These are phyloP conservation scores for Clarias gariepinus DNA, from an alignment of 2,113 vertebrate genomes.

Conservation along the genomic window DNA sequence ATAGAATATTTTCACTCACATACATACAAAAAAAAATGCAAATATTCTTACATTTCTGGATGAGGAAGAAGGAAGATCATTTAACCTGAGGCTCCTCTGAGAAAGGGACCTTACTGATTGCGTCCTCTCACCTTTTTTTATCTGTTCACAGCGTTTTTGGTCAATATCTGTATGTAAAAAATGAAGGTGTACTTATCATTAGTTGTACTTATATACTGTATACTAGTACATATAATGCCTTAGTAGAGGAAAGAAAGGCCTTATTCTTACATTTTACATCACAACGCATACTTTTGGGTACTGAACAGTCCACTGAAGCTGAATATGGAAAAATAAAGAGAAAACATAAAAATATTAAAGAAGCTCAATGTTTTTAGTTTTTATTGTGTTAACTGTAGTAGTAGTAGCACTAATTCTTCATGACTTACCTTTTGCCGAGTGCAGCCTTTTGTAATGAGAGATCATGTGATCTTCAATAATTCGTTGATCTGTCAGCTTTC, in stretches of 20 bases:
- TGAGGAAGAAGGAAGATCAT: conserved; percentile 60
- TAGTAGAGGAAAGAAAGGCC: not conserved
- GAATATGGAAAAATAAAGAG: conserved; percentile 57
- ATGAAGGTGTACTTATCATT: not conserved
- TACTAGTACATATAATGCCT: not conserved
- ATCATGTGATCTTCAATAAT: conserved; percentile 89
- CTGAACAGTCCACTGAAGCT: conserved; percentile 87
- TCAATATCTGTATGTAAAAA: conserved; percentile 78
- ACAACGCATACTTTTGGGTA: conserved; percentile 80
- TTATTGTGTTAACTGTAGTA: not conserved
- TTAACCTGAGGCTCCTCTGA: conserved; percentile 64
- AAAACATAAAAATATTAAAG: not conserved
- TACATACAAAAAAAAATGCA: not conserved
- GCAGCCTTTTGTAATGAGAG: conserved; percentile 91
- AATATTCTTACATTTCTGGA: conserved; percentile 66
- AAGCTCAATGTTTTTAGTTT: not conserved
- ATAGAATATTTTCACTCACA: not conserved
- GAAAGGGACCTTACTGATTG: conserved; percentile 66
- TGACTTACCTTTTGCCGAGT: conserved; percentile 89
- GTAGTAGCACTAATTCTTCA: not conserved
- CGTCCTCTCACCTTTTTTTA: conserved; percentile 72
- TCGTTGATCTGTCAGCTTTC: conserved; percentile 76
- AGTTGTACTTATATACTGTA: no score
- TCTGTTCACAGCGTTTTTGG: conserved; percentile 79
- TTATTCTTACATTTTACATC: conserved; percentile 87